These are phyloP conservation scores for Pristionchus maxplancki DNA, from an alignment of 2,888 invertebrate genomes.

Conservation along the genomic window DNA sequence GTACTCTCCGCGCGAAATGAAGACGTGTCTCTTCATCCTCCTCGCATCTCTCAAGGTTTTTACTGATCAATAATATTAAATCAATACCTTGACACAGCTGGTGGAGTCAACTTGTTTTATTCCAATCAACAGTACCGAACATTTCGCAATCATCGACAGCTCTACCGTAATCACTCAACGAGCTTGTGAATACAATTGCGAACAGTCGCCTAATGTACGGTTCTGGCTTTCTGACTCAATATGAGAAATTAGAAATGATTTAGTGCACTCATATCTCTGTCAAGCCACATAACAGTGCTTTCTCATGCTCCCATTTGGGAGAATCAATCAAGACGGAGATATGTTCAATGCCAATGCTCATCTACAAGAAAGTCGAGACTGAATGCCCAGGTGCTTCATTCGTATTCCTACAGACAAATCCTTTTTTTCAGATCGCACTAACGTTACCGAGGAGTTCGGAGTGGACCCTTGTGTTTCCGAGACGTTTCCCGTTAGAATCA, in stretches of 20 bases:
- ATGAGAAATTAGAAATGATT: too few relatives aligned
- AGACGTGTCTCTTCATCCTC: too few relatives aligned
- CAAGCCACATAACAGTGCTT: neutral
- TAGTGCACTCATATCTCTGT: neutral
- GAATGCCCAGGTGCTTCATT: neutral
- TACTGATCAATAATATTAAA: too few relatives aligned
- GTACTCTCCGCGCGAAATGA: too few relatives aligned
- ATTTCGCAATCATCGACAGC: neutral
- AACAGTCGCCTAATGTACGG: neutral
- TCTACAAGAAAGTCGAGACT: neutral
- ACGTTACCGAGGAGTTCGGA: neutral
- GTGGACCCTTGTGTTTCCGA: neutral
- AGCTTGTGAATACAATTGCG: neutral
- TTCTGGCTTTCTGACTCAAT: too few relatives aligned
- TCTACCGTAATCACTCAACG: neutral
- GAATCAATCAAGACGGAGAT: neutral
- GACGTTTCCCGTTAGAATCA: neutral
- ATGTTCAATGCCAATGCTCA: neutral
- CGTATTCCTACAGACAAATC: neutral
- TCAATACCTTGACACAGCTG: neutral
- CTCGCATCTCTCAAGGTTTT: too few relatives aligned
- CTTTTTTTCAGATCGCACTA: neutral
- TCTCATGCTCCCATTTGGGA: neutral
- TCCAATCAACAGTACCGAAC: neutral
- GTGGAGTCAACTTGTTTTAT: neutral